Conservation (phyloP, 2,797 vertebrate genomes). For the Ceryle rudis region DNA sequence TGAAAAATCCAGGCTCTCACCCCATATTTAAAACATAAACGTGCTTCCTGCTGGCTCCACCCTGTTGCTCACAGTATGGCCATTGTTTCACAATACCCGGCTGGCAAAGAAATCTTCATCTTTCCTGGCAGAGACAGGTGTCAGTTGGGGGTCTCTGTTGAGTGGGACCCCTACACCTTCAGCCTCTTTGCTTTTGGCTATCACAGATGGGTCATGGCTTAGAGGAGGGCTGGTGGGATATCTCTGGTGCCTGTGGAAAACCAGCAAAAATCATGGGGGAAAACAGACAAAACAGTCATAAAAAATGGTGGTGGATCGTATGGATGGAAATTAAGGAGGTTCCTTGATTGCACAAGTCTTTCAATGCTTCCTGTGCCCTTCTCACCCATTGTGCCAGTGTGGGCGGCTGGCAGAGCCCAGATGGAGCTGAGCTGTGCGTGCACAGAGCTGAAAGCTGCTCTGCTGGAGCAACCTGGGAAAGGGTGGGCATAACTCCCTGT, state of each 20-base stretch:
- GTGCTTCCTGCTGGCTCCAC: neutral
- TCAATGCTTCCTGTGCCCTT: neutral
- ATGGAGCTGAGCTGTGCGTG: fast-evolving
- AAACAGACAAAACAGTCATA: neutral
- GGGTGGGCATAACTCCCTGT: neutral
- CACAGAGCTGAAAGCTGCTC: neutral
- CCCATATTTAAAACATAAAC: fast-evolving
- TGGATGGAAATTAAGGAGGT: neutral
- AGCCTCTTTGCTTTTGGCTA: neutral
- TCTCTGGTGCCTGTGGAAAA: neutral
- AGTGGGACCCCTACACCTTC: neutral
- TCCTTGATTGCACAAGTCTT: neutral
- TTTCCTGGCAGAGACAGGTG: neutral
- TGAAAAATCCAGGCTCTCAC: neutral
- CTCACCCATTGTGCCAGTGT: fast-evolving
- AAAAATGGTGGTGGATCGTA: neutral
- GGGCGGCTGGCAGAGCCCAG: neutral
- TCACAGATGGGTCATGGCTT: neutral
- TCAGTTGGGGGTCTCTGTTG: neutral
- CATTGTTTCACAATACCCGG: fast-evolving
- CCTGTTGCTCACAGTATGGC: fast-evolving
- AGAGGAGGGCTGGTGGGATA: neutral
- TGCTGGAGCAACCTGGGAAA: neutral
- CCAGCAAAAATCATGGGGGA: neutral
- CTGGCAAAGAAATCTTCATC: neutral